Evolutionary conservation across 2,797 vertebrate genomes (phyloP).

Genomic region (Xiphophorus birchmanni): DNA sequence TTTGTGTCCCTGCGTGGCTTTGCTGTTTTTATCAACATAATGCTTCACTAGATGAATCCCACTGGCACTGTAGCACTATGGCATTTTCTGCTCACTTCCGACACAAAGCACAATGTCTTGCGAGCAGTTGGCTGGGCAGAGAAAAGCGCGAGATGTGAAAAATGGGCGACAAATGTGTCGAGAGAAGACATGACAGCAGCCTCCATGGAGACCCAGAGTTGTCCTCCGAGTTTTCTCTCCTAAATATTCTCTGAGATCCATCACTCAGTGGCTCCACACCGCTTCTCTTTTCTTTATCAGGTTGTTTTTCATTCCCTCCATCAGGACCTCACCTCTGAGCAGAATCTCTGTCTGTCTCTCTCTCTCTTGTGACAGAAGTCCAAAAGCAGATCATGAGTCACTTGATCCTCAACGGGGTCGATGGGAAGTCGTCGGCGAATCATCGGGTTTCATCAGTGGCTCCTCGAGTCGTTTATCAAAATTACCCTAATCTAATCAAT

Average conservation of each 20-base stretch:
- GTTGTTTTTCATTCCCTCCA: constrained; percentile 33
- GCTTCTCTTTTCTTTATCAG: constrained; percentile 35
- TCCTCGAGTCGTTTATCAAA: neutral
- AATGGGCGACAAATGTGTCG: constrained; percentile 39
- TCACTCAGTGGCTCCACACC: constrained; percentile 34
- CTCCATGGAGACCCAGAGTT: constrained; percentile 69
- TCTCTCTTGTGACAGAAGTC: neutral
- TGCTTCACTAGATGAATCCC: neutral
- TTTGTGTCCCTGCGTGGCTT: neutral
- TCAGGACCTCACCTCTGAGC: constrained; percentile 46
- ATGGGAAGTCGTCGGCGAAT: neutral
- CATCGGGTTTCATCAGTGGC: neutral
- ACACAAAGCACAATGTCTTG: neutral
- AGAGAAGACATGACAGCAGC: constrained; percentile 49
- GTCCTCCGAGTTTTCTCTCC: constrained; percentile 28
- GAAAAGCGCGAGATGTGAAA: constrained; percentile 16
- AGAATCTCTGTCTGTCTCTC: constrained; percentile 29
- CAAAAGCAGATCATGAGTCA: neutral
- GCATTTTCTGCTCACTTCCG: neutral
- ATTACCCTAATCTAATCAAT: neutral
- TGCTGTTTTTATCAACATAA: neutral
- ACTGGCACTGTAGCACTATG: neutral
- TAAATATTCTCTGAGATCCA: constrained; percentile 28
- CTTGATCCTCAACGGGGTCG: neutral
- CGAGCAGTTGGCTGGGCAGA: constrained; percentile 9